Percentiles rank a stretch among this genome's conserved stretches.
Conservation (phyloP, 2,797 vertebrate genomes). For the Bradypodion pumilum region DNA sequence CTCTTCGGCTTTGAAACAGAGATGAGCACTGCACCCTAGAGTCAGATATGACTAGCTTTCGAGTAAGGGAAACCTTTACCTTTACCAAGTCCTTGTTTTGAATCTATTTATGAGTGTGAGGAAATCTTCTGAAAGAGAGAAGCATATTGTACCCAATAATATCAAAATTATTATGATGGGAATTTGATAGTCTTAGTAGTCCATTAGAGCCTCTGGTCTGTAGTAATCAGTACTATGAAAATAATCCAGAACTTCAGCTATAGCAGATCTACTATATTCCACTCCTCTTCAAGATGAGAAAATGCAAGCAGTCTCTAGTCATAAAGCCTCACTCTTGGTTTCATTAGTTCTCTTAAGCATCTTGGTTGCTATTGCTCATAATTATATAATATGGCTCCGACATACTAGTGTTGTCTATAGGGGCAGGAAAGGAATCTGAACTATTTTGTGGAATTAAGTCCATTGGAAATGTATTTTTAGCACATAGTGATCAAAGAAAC, state of each 20-base stretch:
- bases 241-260: slow-evolving; percentile 57
- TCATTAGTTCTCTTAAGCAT: slow-evolving; percentile 26
- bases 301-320: no score
- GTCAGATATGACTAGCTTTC: no score
- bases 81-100: no score
- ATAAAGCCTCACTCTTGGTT: no score
- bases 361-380: slow-evolving; percentile 17
- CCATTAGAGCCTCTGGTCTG: slow-evolving; percentile 52
- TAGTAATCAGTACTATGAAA: slow-evolving; percentile 56
- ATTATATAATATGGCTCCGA: slow-evolving; percentile 35
- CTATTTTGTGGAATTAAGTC: slow-evolving; percentile 16
- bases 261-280: no score
- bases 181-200: slow-evolving; percentile 58
- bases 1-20: no score
- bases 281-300: no score
- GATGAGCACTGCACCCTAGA: no score
- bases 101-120: slow-evolving; percentile 38
- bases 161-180: slow-evolving; percentile 47
- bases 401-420: slow-evolving; percentile 31
- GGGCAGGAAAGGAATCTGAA: slow-evolving; percentile 30
- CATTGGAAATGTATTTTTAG: neutral
- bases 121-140: slow-evolving; percentile 38
- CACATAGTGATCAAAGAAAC: neutral
- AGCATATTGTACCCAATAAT: slow-evolving; percentile 52
- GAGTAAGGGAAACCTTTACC: no score